These are phyloP conservation scores for Cygnus buccinator DNA, from an alignment of 2,113 vertebrate species.

Conservation along the genomic window DNA sequence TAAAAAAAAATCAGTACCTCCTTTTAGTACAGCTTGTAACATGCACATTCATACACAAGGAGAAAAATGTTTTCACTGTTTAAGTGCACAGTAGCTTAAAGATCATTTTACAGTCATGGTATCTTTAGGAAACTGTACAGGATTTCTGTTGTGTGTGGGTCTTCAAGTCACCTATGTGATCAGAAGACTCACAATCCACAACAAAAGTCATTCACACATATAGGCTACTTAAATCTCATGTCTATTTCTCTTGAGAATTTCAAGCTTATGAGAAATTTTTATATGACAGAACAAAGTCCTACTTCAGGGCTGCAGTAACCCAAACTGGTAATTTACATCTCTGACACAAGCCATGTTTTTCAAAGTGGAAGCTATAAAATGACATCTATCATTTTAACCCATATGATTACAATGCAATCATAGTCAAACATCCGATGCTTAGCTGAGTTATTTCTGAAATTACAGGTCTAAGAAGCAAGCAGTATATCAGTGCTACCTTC, in stretches of 20 bases:
- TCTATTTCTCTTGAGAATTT: background rate
- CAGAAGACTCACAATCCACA: background rate
- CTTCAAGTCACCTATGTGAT: background rate
- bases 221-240: background rate
- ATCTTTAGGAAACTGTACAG: background rate
- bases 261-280: background rate
- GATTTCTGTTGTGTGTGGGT: background rate
- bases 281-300: background rate
- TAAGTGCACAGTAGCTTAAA: background rate
- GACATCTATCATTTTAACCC: background rate
- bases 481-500: background rate
- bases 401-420: background rate
- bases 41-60: background rate
- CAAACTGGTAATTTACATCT: background rate
- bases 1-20: background rate
- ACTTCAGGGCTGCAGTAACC: background rate
- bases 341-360: background rate
- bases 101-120: background rate
- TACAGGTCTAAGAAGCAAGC: background rate
- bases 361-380: background rate
- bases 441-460: background rate
- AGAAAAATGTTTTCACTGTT: background rate
- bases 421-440: background rate
- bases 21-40: background rate
- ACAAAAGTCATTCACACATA: background rate